These are phyloP conservation scores for Lindbergichthys nudifrons DNA, from an alignment of 2,797 vertebrate species.

Conservation along the genomic window DNA sequence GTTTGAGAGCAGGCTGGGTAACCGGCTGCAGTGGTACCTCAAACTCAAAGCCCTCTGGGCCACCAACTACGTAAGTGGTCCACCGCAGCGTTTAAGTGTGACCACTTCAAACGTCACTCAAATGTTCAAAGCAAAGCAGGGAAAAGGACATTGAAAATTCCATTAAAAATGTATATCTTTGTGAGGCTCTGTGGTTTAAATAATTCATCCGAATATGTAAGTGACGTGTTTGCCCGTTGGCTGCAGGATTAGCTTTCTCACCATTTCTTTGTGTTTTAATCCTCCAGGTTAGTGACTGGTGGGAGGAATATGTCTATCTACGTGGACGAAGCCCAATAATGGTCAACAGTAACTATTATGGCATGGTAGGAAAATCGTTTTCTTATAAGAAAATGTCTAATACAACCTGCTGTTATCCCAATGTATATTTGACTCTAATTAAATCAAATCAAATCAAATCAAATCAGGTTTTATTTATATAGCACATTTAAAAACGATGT, in stretches of 20 bases:
- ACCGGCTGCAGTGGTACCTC: constrained; percentile 91
- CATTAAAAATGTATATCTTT: constrained; percentile 65
- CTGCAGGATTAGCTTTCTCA: constrained; percentile 16
- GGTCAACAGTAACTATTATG: constrained; percentile 94
- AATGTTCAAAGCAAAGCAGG: constrained; percentile 9
- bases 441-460: too few species aligned
- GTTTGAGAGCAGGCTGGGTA: constrained; percentile 87
- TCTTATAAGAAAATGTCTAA: background rate
- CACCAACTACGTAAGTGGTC: constrained; percentile 90
- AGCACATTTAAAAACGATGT: too few species aligned
- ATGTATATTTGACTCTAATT: background rate
- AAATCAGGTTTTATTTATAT: too few species aligned
- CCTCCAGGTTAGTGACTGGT: constrained; percentile 92
- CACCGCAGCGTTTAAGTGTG: background rate
- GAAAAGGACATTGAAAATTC: constrained; percentile 37
- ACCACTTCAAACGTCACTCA: background rate
- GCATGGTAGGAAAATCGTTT: constrained; percentile 84
- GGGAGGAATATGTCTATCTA: constrained; percentile 93
- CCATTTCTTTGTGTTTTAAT: constrained; percentile 19
- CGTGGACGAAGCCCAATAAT: constrained; percentile 88
- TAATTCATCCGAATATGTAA: constrained; percentile 63
- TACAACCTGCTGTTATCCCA: background rate
- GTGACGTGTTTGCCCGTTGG: constrained; percentile 8
- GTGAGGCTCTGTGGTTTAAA: constrained; percentile 46
- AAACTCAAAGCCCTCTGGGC: constrained; percentile 92